Conservation (phyloP, 2,797 vertebrate species). For the Melanotaenia trifasciata region DNA sequence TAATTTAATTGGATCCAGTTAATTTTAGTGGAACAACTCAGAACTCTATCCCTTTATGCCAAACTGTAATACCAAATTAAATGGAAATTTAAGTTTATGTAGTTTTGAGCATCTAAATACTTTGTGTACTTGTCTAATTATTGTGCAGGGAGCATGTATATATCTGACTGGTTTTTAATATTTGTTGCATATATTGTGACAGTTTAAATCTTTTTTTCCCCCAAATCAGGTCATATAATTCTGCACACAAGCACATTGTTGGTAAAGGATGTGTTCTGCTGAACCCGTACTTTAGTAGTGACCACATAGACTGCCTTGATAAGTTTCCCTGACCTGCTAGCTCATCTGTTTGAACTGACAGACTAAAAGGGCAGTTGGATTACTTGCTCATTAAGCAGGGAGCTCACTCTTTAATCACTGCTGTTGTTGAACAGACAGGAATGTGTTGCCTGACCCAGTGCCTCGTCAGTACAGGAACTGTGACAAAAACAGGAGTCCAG, state of each 20-base stretch:
- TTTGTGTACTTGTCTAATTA: too few species aligned
- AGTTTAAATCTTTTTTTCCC: not conserved
- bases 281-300: conserved; percentile 13
- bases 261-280: conserved; percentile 2
- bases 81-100: too few species aligned
- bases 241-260: not conserved
- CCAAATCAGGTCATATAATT: not conserved
- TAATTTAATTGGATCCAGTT: not conserved
- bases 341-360: conserved; percentile 73
- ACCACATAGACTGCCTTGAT: conserved; percentile 45
- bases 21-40: too few species aligned
- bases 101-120: too few species aligned
- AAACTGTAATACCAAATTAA: too few species aligned
- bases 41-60: too few species aligned
- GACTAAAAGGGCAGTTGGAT: conserved; percentile 72
- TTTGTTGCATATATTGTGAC: not conserved
- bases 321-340: conserved; percentile 48
- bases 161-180: not conserved
- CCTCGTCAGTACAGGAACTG: conserved; percentile 2
- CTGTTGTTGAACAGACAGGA: conserved; percentile 50
- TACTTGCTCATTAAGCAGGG: conserved; percentile 65
- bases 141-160: too few species aligned
- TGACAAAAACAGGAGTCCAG: conserved; percentile 4
- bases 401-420: conserved; percentile 67
- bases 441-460: conserved; percentile 4